Percentiles rank a stretch among this genome's conserved stretches.
Evolutionary conservation across 2,888 invertebrate genomes (phyloP).

Genomic region (Lysandra coridon): DNA sequence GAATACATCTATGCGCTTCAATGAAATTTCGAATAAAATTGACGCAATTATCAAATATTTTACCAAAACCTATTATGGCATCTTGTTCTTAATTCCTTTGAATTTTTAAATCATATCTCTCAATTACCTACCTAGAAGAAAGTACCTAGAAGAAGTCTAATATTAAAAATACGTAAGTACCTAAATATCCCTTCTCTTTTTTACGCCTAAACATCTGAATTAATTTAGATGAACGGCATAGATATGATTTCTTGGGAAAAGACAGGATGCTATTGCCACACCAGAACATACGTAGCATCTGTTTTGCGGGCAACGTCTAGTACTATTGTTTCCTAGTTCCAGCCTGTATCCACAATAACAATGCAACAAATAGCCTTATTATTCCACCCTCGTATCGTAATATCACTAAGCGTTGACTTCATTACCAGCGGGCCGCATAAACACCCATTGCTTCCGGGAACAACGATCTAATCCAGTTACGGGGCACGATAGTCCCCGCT

Average conservation of each 20-base stretch:
- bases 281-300: not conserved
- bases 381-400: not conserved
- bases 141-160: no score
- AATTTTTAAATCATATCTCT: no score
- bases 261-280: no score
- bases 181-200: no score
- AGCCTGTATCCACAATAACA: not conserved
- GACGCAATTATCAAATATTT: no score
- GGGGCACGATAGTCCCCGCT: not conserved
- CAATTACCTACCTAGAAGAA: no score
- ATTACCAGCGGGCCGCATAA: not conserved
- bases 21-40: not conserved
- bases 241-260: no score
- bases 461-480: constrained; percentile 16
- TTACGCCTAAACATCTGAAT: no score
- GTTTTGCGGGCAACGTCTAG: not conserved
- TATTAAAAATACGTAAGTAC: no score
- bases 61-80: no score
- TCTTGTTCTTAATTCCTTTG: no score
- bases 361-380: not conserved
- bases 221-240: no score
- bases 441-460: constrained; percentile 7
- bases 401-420: constrained; percentile 7
- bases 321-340: not conserved
- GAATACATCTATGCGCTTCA: not conserved